Evolutionary conservation across 2,888 invertebrate genomes (phyloP).

Genomic region (Drosophila prostipennis): DNA sequence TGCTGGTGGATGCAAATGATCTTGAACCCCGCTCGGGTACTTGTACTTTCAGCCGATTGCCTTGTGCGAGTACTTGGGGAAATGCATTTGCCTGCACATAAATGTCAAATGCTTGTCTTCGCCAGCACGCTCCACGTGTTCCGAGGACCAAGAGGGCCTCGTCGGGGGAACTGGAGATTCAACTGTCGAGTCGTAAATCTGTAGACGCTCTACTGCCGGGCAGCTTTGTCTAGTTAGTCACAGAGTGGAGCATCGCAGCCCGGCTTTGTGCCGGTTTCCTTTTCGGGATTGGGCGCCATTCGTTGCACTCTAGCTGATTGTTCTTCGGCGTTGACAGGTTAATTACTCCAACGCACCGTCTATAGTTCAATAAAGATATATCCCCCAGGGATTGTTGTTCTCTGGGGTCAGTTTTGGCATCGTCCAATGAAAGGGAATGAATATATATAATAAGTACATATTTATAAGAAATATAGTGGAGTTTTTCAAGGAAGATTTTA

Average conservation of each 20-base stretch:
- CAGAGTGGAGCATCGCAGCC: constrained; percentile 43
- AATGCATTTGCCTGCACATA: constrained; percentile 69
- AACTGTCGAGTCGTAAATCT: constrained; percentile 67
- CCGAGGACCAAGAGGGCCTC: constrained; percentile 4
- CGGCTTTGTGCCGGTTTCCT: constrained; percentile 14
- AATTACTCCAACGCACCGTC: constrained; percentile 55
- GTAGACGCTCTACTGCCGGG: constrained; percentile 54
- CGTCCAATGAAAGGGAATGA: not conserved
- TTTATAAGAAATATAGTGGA: too few relatives aligned
- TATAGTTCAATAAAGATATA: not conserved
- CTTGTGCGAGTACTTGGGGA: constrained; percentile 47
- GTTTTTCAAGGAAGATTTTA: too few relatives aligned
- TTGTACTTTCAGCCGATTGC: constrained; percentile 40
- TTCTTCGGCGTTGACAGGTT: constrained; percentile 76
- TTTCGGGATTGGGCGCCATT: constrained; percentile 50
- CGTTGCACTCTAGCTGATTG: constrained; percentile 62
- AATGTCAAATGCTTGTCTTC: constrained; percentile 77
- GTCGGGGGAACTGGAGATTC: constrained; percentile 13
- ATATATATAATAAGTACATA: too few relatives aligned
- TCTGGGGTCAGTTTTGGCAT: constrained; percentile 63
- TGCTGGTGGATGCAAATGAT: constrained; percentile 65
- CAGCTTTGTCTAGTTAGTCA: constrained; percentile 36
- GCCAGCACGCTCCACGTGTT: constrained; percentile 61
- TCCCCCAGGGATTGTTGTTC: constrained; percentile 19
- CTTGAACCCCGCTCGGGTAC: constrained; percentile 62